These are phyloP conservation scores for Drosophila sucinea DNA, from an alignment of 1,140 invertebrate species.

Conservation along the genomic window DNA sequence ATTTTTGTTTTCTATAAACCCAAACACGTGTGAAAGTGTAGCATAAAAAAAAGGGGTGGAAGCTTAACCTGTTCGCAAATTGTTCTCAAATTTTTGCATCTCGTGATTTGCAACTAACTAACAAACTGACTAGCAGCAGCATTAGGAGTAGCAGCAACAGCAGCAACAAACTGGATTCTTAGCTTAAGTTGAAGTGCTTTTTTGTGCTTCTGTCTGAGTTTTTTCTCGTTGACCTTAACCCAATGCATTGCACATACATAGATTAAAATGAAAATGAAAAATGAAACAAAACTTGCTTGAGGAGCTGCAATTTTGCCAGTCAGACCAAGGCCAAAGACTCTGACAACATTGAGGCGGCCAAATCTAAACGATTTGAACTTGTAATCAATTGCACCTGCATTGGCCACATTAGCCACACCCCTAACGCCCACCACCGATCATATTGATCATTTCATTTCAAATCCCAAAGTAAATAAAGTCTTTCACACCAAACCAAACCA, in stretches of 20 bases:
- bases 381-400: constrained; percentile 80
- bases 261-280: constrained; percentile 40
- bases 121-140: too few species aligned
- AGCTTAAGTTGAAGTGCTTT: neutral
- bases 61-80: neutral
- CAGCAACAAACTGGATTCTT: neutral
- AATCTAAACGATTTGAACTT: constrained; percentile 79
- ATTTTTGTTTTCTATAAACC: constrained; percentile 5
- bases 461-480: constrained; percentile 26
- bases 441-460: neutral
- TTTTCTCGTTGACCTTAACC: constrained; percentile 81
- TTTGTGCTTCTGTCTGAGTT: constrained; percentile 51
- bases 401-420: constrained; percentile 5
- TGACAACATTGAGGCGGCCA: constrained; percentile 74
- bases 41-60: constrained; percentile 27
- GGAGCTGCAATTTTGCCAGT: constrained; percentile 76
- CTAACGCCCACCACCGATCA: neutral
- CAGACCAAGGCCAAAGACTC: constrained; percentile 69
- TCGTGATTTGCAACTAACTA: neutral
- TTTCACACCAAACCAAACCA: constrained; percentile 52
- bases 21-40: constrained; percentile 51
- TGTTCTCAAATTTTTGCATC: neutral
- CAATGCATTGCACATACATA: constrained; percentile 77
- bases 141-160: too few species aligned
- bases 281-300: constrained; percentile 75